These are phyloP conservation scores for Sminthurides aquaticus DNA, from an alignment of 2,888 invertebrate genomes.

Conservation along the genomic window DNA sequence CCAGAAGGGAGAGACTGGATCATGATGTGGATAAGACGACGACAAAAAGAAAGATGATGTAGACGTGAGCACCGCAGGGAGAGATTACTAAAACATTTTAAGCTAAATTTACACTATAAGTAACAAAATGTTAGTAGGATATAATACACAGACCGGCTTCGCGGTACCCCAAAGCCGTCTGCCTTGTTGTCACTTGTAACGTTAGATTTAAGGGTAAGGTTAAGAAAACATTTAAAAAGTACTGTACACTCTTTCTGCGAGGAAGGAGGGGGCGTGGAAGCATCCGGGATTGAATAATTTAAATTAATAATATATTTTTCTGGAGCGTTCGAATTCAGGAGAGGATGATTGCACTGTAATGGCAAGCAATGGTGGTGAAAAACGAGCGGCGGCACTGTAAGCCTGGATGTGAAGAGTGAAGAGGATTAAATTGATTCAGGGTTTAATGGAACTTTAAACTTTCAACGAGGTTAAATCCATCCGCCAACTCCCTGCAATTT, in stretches of 20 bases:
- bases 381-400: too few species aligned
- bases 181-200: conserved; percentile 10
- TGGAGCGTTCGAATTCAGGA: not conserved
- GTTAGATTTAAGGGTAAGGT: not conserved
- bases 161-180: conserved; percentile 23
- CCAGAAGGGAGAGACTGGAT: too few species aligned
- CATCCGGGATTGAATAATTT: not conserved
- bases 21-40: not conserved
- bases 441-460: too few species aligned
- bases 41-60: conserved; percentile 12
- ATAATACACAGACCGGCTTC: conserved; percentile 21
- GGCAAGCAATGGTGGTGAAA: too few species aligned
- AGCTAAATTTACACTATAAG: not conserved
- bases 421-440: too few species aligned
- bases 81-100: conserved; percentile 16
- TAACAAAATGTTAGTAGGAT: not conserved
- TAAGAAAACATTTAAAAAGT: too few species aligned
- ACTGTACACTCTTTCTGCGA: too few species aligned
- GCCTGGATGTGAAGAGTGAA: too few species aligned
- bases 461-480: too few species aligned
- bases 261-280: too few species aligned
- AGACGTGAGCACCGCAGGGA: conserved; percentile 28
- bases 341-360: not conserved
- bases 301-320: not conserved
- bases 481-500: too few species aligned